Evolutionary conservation across 64 coral and sea anemone species (phyloP).

Genomic region (Montipora capricornis): DNA sequence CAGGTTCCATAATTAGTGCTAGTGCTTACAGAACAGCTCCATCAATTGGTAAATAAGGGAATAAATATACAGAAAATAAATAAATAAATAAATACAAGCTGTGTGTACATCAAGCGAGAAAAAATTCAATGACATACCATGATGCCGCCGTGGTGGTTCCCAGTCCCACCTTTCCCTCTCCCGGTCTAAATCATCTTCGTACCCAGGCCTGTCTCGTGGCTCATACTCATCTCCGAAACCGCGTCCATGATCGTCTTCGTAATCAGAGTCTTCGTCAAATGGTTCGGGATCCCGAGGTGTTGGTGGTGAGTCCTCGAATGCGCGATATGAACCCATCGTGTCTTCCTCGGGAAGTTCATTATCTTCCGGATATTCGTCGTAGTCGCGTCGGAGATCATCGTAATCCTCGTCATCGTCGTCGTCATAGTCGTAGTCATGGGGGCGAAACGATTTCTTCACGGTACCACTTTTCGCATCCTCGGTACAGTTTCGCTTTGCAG

Average conservation of each 20-base stretch:
- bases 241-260: neutral
- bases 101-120: no score
- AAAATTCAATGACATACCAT: neutral
- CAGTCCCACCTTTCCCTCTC: constrained; percentile 35
- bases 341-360: constrained; percentile 23
- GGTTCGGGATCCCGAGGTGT: neutral
- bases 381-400: neutral
- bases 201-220: constrained; percentile 9
- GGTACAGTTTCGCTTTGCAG: neutral
- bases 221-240: neutral
- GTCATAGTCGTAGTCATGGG: constrained; percentile 17
- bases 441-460: constrained; percentile 40
- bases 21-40: no score
- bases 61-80: no score
- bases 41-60: no score
- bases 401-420: constrained; percentile 44
- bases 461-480: neutral
- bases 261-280: neutral
- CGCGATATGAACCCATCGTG: constrained; percentile 10
- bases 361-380: constrained; percentile 4
- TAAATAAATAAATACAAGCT: no score
- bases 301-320: neutral
- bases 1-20: no score
- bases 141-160: neutral
- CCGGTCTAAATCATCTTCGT: neutral